Conservation (phyloP, 2,113 vertebrate genomes). For the Egretta garzetta region DNA sequence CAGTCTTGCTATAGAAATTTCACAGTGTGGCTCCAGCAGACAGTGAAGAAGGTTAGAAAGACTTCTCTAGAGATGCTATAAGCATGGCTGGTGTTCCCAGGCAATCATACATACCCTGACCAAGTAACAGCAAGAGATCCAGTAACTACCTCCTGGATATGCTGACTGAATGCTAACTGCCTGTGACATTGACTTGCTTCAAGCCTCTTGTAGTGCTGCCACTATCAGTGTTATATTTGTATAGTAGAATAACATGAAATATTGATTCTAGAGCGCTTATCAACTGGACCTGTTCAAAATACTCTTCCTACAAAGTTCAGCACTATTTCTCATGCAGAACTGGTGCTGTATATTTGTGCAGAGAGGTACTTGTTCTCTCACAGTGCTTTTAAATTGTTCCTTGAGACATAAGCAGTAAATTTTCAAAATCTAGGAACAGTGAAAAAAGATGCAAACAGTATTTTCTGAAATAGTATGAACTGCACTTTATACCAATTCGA, state of each 20-base stretch:
- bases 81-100: not conserved
- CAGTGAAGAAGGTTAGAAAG: not conserved
- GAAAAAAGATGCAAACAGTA: not conserved
- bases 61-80: not conserved
- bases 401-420: not conserved
- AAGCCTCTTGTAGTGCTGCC: not conserved
- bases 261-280: slow-evolving; percentile 51
- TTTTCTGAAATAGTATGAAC: not conserved
- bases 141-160: not conserved
- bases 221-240: slow-evolving; percentile 39
- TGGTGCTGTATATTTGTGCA: not conserved
- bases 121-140: not conserved
- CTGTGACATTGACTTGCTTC: not conserved
- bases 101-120: not conserved
- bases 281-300: slow-evolving; percentile 8
- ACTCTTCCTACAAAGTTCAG: slow-evolving; percentile 12
- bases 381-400: not conserved
- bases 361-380: not conserved
- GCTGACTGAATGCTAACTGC: not conserved
- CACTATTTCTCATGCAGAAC: slow-evolving; percentile 8
- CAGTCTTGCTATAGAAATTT: not conserved
- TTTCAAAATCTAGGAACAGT: not conserved
- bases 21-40: not conserved
- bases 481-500: not conserved
- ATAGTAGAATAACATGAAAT: slow-evolving; percentile 41